Evolutionary conservation across 2,113 vertebrate genomes (phyloP).

Genomic region (Pangasianodon hypophthalmus): DNA sequence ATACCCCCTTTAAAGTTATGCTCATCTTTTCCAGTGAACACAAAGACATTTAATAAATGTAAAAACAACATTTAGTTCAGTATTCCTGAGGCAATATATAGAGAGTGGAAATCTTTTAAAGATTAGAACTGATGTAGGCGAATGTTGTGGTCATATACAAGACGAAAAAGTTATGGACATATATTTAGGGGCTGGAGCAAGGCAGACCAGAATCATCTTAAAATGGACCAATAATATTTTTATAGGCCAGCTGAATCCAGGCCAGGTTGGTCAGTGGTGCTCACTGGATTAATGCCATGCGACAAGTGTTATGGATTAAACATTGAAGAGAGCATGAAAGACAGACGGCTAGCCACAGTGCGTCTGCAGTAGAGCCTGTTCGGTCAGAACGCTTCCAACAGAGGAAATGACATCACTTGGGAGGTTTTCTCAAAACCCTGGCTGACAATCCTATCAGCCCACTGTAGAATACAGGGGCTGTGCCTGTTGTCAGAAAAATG

Average conservation of each 20-base stretch:
- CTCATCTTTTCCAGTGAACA: slow-evolving; percentile 43
- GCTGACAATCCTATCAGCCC: slow-evolving; percentile 51
- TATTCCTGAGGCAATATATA: not conserved
- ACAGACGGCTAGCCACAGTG: slow-evolving; percentile 42
- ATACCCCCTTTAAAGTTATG: not conserved
- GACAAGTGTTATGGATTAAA: slow-evolving; percentile 63
- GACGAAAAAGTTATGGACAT: not conserved
- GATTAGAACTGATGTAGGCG: not conserved
- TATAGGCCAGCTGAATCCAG: slow-evolving; percentile 9
- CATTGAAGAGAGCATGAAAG: slow-evolving; percentile 58
- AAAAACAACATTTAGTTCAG: not conserved
- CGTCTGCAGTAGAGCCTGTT: slow-evolving; percentile 40
- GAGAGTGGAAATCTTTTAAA: not conserved
- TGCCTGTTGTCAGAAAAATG: slow-evolving; percentile 45
- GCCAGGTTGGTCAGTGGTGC: slow-evolving; percentile 24
- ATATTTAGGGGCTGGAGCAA: slow-evolving; percentile 12
- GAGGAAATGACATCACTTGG: slow-evolving; percentile 49
- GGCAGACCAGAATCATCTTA: slow-evolving; percentile 14
- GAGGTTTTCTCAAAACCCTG: slow-evolving; percentile 48
- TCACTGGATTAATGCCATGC: slow-evolving; percentile 56
- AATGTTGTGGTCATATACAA: slow-evolving; percentile 5
- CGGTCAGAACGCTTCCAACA: slow-evolving; percentile 2
- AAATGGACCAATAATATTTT: slow-evolving; percentile 22
- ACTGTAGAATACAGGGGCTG: slow-evolving; percentile 58
- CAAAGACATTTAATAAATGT: not conserved